Evolutionary conservation across 2,888 invertebrate genomes (phyloP).

Genomic region (Ophioninae sp.): DNA sequence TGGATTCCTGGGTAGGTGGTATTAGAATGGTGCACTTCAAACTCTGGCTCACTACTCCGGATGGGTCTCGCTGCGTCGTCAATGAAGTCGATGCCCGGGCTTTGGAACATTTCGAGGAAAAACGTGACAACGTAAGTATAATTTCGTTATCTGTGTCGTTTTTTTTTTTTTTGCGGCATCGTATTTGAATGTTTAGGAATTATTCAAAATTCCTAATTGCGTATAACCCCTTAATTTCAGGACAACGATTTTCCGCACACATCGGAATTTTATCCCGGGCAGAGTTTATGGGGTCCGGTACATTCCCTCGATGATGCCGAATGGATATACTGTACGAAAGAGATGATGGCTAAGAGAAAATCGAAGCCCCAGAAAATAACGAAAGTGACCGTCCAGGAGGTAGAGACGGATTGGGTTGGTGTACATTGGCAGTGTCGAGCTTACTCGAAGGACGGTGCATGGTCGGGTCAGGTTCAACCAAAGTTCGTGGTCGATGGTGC

Average conservation of each 20-base stretch:
- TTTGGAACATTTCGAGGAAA: conserved; percentile 88
- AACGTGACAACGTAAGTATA: conserved; percentile 83
- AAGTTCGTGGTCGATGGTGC: conserved; percentile 87
- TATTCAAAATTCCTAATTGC: background rate
- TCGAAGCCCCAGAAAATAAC: conserved; percentile 80
- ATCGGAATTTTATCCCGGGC: conserved; percentile 87
- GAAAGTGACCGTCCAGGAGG: conserved; percentile 89
- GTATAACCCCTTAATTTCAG: conserved; percentile 73
- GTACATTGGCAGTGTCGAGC: conserved; percentile 94
- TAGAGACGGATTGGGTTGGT: conserved; percentile 90
- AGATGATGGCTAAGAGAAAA: conserved; percentile 84
- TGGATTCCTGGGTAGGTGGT: conserved; percentile 94
- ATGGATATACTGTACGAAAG: conserved; percentile 90
- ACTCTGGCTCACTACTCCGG: conserved; percentile 85
- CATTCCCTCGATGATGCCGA: conserved; percentile 89
- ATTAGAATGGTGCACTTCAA: conserved; percentile 88
- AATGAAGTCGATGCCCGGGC: conserved; percentile 87
- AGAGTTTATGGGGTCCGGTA: conserved; percentile 88
- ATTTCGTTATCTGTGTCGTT: background rate
- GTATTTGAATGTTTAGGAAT: background rate
- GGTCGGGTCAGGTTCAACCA: conserved; percentile 86
- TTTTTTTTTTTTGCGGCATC: background rate
- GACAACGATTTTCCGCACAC: conserved; percentile 83
- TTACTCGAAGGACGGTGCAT: conserved; percentile 83
- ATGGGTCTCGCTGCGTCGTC: conserved; percentile 86